Percentiles rank a stretch among this genome's conserved stretches.
These are phyloP conservation scores for Drosophila algonquin DNA, from an alignment of 2,888 invertebrate genomes.

Conservation along the genomic window DNA sequence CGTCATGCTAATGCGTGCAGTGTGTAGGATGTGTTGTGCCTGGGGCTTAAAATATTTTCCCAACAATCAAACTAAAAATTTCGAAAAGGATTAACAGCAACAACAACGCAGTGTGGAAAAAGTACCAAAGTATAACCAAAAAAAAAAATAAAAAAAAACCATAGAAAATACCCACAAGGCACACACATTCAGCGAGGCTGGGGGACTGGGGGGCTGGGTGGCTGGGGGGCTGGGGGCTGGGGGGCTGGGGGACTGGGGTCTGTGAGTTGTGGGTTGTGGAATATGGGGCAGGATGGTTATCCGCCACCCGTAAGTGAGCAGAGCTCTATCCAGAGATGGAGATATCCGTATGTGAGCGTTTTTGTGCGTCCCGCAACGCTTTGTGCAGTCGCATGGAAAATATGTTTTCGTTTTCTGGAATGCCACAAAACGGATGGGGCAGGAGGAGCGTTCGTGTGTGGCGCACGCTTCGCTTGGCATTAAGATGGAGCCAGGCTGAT, in stretches of 20 bases:
- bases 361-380: constrained; percentile 61
- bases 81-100: constrained; percentile 67
- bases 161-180: constrained; percentile 39
- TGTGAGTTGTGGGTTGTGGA: background rate
- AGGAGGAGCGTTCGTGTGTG: constrained; percentile 45
- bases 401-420: constrained; percentile 75
- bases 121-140: too few species aligned
- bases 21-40: constrained; percentile 46
- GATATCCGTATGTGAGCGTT: constrained; percentile 44
- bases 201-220: too few species aligned
- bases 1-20: constrained; percentile 54
- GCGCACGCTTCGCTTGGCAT: constrained; percentile 69
- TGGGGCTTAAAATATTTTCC: constrained; percentile 63
- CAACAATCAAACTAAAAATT: constrained; percentile 75
- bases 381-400: constrained; percentile 78
- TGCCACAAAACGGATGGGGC: constrained; percentile 44
- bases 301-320: constrained; percentile 7
- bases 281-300: background rate
- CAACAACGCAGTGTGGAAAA: constrained; percentile 1
- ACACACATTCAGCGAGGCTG: background rate
- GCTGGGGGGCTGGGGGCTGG: too few species aligned
- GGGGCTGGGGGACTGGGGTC: too few species aligned
- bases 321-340: constrained; percentile 27
- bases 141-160: constrained; percentile 5
- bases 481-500: constrained; percentile 41